Percentiles rank a stretch among this genome's conserved stretches.
These are phyloP conservation scores for Disparrhopalites patrizii DNA, from an alignment of 2,888 invertebrate genomes.

Conservation along the genomic window DNA sequence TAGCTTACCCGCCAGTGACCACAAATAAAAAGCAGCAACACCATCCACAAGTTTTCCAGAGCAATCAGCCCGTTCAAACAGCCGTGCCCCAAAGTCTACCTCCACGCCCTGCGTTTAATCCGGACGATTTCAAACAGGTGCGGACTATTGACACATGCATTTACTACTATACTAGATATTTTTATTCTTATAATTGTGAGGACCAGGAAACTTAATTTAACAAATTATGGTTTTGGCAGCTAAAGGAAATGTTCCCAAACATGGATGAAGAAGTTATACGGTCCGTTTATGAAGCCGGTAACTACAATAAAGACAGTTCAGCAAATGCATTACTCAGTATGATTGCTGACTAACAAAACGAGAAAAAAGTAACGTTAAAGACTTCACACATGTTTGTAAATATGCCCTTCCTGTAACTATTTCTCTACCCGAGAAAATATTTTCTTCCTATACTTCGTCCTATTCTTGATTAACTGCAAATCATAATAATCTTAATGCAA, in stretches of 20 bases:
- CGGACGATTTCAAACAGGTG: slow-evolving; percentile 64
- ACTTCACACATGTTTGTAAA: not conserved
- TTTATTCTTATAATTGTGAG: not conserved
- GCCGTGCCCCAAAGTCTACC: slow-evolving; percentile 32
- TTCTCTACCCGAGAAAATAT: not conserved
- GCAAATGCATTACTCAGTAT: slow-evolving; percentile 87
- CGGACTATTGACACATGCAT: slow-evolving; percentile 34
- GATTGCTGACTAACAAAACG: slow-evolving; percentile 58
- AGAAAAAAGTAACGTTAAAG: not conserved
- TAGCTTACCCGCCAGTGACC: slow-evolving; percentile 12
- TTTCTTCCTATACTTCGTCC: slow-evolving; percentile 6
- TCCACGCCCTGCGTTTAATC: slow-evolving; percentile 48
- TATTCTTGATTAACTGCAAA: no score
- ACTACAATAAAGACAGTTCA: slow-evolving; percentile 83
- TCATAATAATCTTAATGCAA: no score
- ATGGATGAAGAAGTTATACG: slow-evolving; percentile 89
- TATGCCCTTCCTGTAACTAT: not conserved
- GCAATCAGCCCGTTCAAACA: slow-evolving; percentile 34
- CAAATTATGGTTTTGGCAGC: slow-evolving; percentile 56
- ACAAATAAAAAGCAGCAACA: slow-evolving; percentile 21
- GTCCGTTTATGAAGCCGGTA: slow-evolving; percentile 82
- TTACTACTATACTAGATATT: not conserved
- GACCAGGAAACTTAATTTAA: not conserved
- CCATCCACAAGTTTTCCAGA: slow-evolving; percentile 23
- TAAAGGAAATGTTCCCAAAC: slow-evolving; percentile 95